phyloP scores from a whole-genome alignment of 2,113 vertebrate genomes.

The Felis catus region DNA sequence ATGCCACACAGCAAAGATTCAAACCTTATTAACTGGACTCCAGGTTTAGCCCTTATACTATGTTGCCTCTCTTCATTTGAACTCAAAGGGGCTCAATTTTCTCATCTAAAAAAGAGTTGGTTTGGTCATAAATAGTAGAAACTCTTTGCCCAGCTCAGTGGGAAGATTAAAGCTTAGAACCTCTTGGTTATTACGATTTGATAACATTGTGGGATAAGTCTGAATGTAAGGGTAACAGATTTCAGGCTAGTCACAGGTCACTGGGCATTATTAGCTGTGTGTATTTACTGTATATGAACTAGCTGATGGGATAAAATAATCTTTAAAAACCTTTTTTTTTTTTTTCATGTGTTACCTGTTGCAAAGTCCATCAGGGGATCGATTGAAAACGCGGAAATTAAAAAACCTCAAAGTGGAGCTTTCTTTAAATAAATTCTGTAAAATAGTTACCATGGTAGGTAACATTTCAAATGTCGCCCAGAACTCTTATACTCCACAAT shows the following conservation, averaged over 20 bases:
- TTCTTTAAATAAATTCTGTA: not conserved
- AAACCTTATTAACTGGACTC: not conserved
- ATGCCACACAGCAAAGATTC: not conserved
- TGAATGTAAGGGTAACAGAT: not conserved
- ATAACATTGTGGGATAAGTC: not conserved
- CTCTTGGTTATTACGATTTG: not conserved
- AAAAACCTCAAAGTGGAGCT: not conserved
- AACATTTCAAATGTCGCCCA: not conserved
- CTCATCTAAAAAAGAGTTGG: not conserved
- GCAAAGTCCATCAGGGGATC: not conserved
- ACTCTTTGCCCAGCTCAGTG: not conserved
- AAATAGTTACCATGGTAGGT: not conserved
- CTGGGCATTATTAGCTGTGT: not conserved
- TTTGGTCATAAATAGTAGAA: not conserved
- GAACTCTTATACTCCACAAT: not conserved
- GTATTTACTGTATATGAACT: conserved; percentile 8
- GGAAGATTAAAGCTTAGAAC: not conserved
- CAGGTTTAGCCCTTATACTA: not conserved
- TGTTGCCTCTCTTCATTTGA: not conserved
- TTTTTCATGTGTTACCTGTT: not conserved
- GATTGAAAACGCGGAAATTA: too few species aligned
- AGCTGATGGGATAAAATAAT: not conserved
- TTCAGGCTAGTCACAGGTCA: not conserved
- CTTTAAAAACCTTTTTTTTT: not conserved
- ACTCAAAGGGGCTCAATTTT: not conserved